Evolutionary conservation across 2,113 vertebrate species (phyloP), one percentile per base, ranked within the genome.

Genomic region (Austrofundulus limnaeus): DNA sequence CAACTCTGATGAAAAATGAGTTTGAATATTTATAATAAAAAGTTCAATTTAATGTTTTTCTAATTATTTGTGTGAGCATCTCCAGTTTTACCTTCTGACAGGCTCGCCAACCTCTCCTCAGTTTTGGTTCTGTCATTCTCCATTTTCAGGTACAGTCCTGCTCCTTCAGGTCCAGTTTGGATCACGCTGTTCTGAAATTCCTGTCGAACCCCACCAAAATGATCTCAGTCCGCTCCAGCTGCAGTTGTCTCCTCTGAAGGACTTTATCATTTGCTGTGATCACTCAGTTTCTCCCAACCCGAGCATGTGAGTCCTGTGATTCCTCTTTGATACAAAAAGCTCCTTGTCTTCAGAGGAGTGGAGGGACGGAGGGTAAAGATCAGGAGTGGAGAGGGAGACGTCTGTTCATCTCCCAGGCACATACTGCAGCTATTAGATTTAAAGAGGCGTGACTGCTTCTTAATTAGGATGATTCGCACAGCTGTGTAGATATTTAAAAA

Each of bases 231-330:
- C n/a, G n/a, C n/a, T 17, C 70, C 8, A 60, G 31, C 54, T 50
- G 66, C 16, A n/a, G 43, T 46, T 47, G 7, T 54, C 39, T 20
- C 23, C 20, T 77, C 79, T 63, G 60, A 77, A 61, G 66, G 43
- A 34, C 51, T 28, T 66, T 58, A 19, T 79, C 66, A 45, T 80
- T 19, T 37, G 61, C 75, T 77, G 68, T 59, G 63, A 78, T 85
- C 77, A 9, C 45, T 87, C 63, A 37, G 65, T 85, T 72, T 78
- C 73, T 89, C 72, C 71, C 73, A 62, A 75, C 78, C 66, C 73
- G 80, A 86, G 83, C 91, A 92, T 92, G 91, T 91, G 91, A 92
- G 91, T 89, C 87, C 85, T 91, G 63, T 92, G 90, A 92, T 90
- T 82, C 70, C 28, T 42, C 72, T 66, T 64, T 20, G 28, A 25